Evolutionary conservation across 2,113 vertebrate genomes (phyloP), one percentile per base, ranked within the genome.

Genomic region (Triplophysa siluroides): DNA sequence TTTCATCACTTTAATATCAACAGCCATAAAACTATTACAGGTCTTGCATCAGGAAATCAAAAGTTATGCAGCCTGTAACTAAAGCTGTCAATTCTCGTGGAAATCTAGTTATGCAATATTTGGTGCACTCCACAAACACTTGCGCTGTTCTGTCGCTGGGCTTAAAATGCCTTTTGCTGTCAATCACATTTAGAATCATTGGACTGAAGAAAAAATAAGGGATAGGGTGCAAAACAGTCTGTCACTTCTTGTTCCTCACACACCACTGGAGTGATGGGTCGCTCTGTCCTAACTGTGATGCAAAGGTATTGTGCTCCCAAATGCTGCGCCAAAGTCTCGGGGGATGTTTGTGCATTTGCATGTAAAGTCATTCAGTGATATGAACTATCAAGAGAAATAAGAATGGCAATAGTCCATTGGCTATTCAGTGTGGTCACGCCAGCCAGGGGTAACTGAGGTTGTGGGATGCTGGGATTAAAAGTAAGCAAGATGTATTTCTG

Each of bases 241-340:
- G 83, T 84, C 79, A 69, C 76, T 84, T 84, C 65, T 56, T 75
- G 65, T 84, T 84, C 79, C 70, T 81, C 50, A 23, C 83, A 81
- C 76, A 76, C 62, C 79, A 70, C 70, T 81, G 79, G 64, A 81
- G 58, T 56, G 33, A 81, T 72, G 76, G 71, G 79, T 60, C 76
- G 54, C 45, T 26, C 45, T 73, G 81, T 78, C 62, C 78, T 80
- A 18, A 33, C 67, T 64, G 38, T 78, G 75, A 80, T 60, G 64
- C 50, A 75, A 71, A 54, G 73, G 61, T 72, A 69, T 33, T 80
- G 45, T 80, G 6, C 50, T 77, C 45, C 23, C 45, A 47, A 61
- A 74, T 47, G 16, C 29, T 54, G 10, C 4, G 50, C 41, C 72
- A 29, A 72, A 13, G 41, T 38, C 23, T 63, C 18, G 33, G 70